phyloP scores from a whole-genome alignment of 2,888 invertebrate species.

The Hirudinaria manillensis region DNA sequence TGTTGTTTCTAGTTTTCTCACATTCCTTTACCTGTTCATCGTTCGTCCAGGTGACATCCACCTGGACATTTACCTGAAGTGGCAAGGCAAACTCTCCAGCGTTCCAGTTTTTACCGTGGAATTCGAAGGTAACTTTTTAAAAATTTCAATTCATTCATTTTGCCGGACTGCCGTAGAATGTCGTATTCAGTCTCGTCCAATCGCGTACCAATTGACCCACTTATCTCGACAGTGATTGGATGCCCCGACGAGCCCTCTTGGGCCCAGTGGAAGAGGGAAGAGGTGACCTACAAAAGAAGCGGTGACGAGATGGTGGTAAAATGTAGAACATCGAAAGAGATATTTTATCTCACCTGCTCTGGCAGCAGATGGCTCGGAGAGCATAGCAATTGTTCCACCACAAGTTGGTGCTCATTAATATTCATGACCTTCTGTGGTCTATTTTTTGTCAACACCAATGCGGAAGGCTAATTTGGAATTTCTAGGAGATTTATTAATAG shows the following conservation, averaged over 20 bases:
- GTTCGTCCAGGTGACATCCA: not conserved
- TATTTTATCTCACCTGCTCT: constrained; percentile 29
- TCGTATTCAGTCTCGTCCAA: not conserved
- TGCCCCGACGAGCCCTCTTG: constrained; percentile 21
- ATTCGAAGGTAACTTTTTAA: constrained; percentile 16
- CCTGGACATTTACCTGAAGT: constrained; percentile 14
- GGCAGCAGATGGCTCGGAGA: constrained; percentile 31
- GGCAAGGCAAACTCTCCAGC: not conserved
- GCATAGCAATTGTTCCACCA: constrained; percentile 22
- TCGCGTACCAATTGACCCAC: not conserved
- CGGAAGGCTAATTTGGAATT: too few species aligned
- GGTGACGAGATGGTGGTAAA: constrained; percentile 27
- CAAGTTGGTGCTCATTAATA: not conserved
- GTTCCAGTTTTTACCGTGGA: not conserved
- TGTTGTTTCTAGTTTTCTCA: too few species aligned
- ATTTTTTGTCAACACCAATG: too few species aligned
- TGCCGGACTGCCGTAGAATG: not conserved
- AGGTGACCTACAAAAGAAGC: constrained; percentile 11
- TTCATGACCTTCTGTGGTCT: too few species aligned
- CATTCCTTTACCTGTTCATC: too few species aligned
- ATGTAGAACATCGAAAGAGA: constrained; percentile 18
- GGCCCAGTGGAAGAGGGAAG: not conserved
- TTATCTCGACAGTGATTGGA: constrained; percentile 26
- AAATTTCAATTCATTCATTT: too few species aligned
- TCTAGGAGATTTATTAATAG: too few species aligned